Evolutionary conservation across 2,888 invertebrate species (phyloP), one percentile per base, ranked within the genome.

Genomic region (Hylaea fasciaria): DNA sequence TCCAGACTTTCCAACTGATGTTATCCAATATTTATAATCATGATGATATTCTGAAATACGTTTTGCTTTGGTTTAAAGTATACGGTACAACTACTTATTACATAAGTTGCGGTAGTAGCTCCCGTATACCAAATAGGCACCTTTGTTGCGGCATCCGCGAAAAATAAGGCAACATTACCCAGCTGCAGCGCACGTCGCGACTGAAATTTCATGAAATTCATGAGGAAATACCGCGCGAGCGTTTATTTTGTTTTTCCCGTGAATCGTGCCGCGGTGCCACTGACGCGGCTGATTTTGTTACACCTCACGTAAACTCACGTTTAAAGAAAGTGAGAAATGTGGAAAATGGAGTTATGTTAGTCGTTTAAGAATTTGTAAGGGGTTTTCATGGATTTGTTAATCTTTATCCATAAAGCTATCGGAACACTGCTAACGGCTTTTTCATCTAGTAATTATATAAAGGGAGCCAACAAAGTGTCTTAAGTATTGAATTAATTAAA

Each of bases 181-280:
- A 7, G 32, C 41, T 47, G 41, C 50, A 16, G 28, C 37, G 51
- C 45, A 14, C 41, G 37, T 12, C 53, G 49, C 46, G 56, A 43
- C 53, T 47, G 16, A 40, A 56, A 60, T 62, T 71, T 66, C 67
- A 69, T 64, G 65, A 66, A 69, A 63, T 69, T 71, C 69, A 71
- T 64, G 71, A 66, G 66, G 48, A 64, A 65, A 57, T 52, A 58
- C 46, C 49, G 41, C 47, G 43, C 35, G 47, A 43, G 43, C 51
- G 50, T 48, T 62, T 56, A 51, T 57, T 61, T 52, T 61, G 48
- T 55, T 48, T 55, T 58, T 51, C 48, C 37, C 44, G 40, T 55
- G 45, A 48, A 40, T 45, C 37, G 53, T 11, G 46, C 39, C 43
- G 44, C 48, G 44, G 39, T 35, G 28, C 17, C 57, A 11, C 29